These are phyloP conservation scores for Clitarchus hookeri DNA, from an alignment of 2,888 invertebrate genomes.

Conservation along the genomic window DNA sequence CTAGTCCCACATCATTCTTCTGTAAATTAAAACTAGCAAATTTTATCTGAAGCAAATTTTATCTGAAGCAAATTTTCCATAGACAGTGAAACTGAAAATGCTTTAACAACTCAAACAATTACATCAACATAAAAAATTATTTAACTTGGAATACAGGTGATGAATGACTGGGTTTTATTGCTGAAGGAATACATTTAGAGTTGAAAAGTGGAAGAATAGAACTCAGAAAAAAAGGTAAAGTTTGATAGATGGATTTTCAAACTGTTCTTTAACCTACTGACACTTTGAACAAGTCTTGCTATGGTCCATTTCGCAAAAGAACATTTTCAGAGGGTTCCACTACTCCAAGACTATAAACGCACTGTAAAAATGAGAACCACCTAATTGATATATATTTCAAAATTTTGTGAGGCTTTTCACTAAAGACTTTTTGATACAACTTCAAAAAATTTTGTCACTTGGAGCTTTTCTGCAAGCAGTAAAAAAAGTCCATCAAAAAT, in stretches of 20 bases:
- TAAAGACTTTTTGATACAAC: no score
- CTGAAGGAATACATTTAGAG: neutral
- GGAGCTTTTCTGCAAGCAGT: constrained; percentile 23
- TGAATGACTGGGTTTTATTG: neutral
- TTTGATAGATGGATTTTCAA: neutral
- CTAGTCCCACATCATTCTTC: no score
- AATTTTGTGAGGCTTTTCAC: no score
- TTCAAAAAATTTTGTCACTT: constrained; percentile 18
- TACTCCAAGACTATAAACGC: neutral
- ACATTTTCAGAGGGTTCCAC: neutral
- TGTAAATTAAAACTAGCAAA: no score
- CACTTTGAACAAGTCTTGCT: neutral
- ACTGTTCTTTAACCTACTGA: neutral
- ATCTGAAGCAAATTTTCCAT: no score
- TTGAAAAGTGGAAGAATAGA: neutral
- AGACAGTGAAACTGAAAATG: no score
- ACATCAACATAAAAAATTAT: neutral
- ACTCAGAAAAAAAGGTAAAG: neutral
- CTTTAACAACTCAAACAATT: neutral
- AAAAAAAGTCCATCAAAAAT: neutral
- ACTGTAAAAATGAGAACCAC: neutral
- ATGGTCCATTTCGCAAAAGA: no score
- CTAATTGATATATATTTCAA: neutral
- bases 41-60: no score
- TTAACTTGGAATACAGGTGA: neutral